Base-by-base conservation (phyloP, 2,113 vertebrate species). In the Myodes glareolus region DNA sequence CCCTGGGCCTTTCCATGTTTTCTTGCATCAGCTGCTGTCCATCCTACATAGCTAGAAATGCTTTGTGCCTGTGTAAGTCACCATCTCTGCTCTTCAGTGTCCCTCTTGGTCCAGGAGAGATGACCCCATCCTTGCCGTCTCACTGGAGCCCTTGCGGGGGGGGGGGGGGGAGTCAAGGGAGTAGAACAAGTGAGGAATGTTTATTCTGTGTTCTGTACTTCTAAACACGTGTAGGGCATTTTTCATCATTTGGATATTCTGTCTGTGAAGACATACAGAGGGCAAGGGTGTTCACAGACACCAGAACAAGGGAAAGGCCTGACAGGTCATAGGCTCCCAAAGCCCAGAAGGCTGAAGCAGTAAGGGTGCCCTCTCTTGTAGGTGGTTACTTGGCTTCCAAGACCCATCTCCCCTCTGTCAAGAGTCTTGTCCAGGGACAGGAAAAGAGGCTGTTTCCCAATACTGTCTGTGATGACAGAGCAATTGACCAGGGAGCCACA, bases 301-400 rank as follows among this genome's bases (percentile, higher is more conserved):
- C 52, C 70, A 25, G 58, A 93, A 31, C 17, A 7, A 2, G 0
- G 52, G 29, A 9, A 72, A 31, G 8, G 3, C 36, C 19, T 73
- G n/a, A 33, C 0, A 5, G 7, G 7, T 3, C 5, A 0, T 1
- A 1, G 1, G 33, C 39, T 19, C 33, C 23, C 39, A 7, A 0
- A 11, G 5, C 7, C 1, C 3, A 9, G 70, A 25, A 36, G 0
- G 0, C 50, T 58, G 12, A 29, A 50, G 45, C 11, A 86, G 33
- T 88, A 1, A 16, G 10, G 2, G 1, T 4, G 33, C 1, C 21
- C 36, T 7, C 19, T 36, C 17, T 21, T 63, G n/a, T 19, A 45
- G 17, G 4, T 3, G 21, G 39, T n/a, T 45, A 8, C 23, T 27
- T 45, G 4, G 19, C 73, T 12, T 0, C 33, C 86, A 78, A 81